These are phyloP conservation scores for Acropora yongei DNA, from an alignment of 64 coral and sea anemone species.

Conservation along the genomic window DNA sequence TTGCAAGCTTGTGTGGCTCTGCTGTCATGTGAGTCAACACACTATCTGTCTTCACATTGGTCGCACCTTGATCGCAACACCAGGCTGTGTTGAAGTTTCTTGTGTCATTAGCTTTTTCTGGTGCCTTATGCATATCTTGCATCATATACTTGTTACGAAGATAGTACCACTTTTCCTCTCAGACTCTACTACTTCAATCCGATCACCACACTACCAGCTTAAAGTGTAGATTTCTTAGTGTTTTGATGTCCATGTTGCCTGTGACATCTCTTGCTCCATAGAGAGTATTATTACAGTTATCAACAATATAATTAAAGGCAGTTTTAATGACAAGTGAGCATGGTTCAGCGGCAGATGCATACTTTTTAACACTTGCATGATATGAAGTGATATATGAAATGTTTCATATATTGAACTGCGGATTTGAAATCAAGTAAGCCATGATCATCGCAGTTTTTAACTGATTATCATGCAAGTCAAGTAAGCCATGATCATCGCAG, in stretches of 20 bases:
- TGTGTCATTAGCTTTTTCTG: constrained; percentile 16
- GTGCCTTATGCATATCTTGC: constrained; percentile 58
- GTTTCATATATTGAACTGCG: too few relatives aligned
- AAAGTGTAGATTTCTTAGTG: constrained; percentile 70
- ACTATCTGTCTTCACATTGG: constrained; percentile 38
- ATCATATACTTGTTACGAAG: constrained; percentile 69
- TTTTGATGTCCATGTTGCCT: constrained; percentile 45
- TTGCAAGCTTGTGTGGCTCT: constrained; percentile 47
- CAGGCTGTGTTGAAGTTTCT: constrained; percentile 51
- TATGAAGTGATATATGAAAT: too few relatives aligned
- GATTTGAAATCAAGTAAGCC: too few relatives aligned
- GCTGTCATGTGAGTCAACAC: constrained; percentile 36
- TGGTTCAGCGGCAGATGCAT: too few relatives aligned
- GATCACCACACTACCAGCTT: constrained; percentile 57
- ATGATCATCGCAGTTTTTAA: too few relatives aligned
- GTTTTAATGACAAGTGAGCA: too few relatives aligned
- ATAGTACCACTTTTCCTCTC: constrained; percentile 57
- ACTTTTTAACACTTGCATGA: too few relatives aligned
- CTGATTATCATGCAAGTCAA: too few relatives aligned
- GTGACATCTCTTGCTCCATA: constrained; percentile 24
- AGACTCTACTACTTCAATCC: constrained; percentile 75
- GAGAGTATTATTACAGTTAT: too few relatives aligned
- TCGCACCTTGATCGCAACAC: constrained; percentile 26
- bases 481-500: too few relatives aligned
- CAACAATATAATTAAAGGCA: too few relatives aligned